These are phyloP conservation scores for Apocrypta bakeri DNA, from an alignment of 1,140 invertebrate species.

Conservation along the genomic window DNA sequence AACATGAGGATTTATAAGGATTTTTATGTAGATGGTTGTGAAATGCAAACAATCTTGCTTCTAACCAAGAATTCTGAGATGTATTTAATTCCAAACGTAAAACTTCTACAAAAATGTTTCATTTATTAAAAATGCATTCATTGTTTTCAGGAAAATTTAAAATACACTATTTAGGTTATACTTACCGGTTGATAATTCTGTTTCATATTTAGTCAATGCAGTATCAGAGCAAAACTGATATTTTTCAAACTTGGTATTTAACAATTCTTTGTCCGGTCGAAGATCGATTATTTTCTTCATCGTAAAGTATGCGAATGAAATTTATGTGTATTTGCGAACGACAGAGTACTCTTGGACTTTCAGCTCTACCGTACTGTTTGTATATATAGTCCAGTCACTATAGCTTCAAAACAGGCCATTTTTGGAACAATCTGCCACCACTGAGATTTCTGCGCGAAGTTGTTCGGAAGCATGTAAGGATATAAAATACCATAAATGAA, in stretches of 20 bases:
- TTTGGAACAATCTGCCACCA: too few species aligned
- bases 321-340: too few species aligned
- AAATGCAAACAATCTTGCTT: slow-evolving; percentile 68
- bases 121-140: background rate
- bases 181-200: slow-evolving; percentile 60
- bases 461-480: too few species aligned
- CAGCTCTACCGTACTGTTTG: background rate
- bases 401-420: too few species aligned
- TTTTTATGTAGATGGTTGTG: slow-evolving; percentile 72
- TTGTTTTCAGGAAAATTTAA: background rate
- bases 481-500: too few species aligned
- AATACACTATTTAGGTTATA: slow-evolving; percentile 23
- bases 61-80: slow-evolving; percentile 67
- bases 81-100: slow-evolving; percentile 60
- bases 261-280: slow-evolving; percentile 60
- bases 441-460: background rate
- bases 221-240: slow-evolving; percentile 67
- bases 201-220: slow-evolving; percentile 57
- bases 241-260: slow-evolving; percentile 68
- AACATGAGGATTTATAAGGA: slow-evolving; percentile 65
- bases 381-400: too few species aligned
- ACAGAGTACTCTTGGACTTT: too few species aligned
- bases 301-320: background rate
- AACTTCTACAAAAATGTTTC: slow-evolving; percentile 60
- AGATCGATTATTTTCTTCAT: slow-evolving; percentile 70